phyloP scores from a whole-genome alignment of 2,797 vertebrate species.

The Epinephelus malabaricus region DNA sequence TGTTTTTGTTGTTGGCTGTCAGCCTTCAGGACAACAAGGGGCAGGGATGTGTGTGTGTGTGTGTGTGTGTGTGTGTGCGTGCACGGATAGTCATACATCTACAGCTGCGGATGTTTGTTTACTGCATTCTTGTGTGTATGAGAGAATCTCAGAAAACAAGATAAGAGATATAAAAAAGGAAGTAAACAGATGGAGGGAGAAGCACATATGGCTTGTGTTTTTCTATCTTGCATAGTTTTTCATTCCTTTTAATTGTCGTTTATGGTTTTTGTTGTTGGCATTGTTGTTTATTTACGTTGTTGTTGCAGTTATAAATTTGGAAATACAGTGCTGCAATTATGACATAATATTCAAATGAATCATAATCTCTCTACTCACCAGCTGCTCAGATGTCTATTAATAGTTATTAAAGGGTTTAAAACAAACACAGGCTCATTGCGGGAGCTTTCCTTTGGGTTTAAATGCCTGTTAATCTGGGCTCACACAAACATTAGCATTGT shows the following conservation, averaged over 20 bases:
- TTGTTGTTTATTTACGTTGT: constrained; percentile 15
- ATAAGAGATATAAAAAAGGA: constrained; percentile 8
- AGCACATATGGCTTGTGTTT: not conserved
- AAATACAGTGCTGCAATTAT: constrained; percentile 27
- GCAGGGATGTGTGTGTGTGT: not conserved
- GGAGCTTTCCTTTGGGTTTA: constrained; percentile 59
- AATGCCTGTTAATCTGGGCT: constrained; percentile 68
- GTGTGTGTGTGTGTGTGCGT: not conserved
- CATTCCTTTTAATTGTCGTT: not conserved
- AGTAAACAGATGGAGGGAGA: constrained; percentile 1
- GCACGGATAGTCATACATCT: not conserved
- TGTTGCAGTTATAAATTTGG: constrained; percentile 10
- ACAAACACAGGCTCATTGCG: constrained; percentile 60
- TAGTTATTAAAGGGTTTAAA: constrained; percentile 64
- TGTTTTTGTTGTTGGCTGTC: constrained; percentile 4
- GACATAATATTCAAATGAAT: constrained; percentile 58
- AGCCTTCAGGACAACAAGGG: constrained; percentile 26
- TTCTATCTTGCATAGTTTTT: not conserved
- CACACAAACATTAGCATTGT: constrained; percentile 67
- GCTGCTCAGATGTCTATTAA: constrained; percentile 70
- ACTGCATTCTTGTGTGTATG: constrained; percentile 12
- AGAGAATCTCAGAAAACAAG: constrained; percentile 29
- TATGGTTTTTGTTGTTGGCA: not conserved
- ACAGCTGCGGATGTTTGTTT: constrained; percentile 29
- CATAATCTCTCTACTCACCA: constrained; percentile 53